Conservation (phyloP, 2,797 vertebrate genomes). For the Anisognathus igniventris region DNA sequence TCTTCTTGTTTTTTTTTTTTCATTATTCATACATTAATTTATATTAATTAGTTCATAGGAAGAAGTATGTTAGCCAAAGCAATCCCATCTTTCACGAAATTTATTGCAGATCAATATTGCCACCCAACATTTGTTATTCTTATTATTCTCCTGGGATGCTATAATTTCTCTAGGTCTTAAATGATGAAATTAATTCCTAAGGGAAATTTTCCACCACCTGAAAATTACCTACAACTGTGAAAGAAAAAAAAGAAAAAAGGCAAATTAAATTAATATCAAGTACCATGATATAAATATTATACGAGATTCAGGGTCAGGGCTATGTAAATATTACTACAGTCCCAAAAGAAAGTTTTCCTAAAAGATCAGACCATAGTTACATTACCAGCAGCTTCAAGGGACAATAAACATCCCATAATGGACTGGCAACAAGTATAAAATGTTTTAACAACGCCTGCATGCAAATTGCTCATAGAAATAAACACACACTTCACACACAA, state of each 20-base stretch:
- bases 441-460: background rate
- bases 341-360: no score
- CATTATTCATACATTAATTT: background rate
- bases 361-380: no score
- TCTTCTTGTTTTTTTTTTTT: background rate
- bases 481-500: background rate
- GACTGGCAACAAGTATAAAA: background rate
- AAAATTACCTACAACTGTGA: constrained; percentile 52
- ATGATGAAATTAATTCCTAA: constrained; percentile 50
- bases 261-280: background rate
- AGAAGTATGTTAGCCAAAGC: background rate
- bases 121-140: background rate
- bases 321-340: no score
- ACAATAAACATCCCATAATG: background rate
- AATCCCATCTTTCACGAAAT: background rate
- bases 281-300: background rate
- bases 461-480: background rate
- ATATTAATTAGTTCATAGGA: background rate
- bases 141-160: constrained; percentile 41
- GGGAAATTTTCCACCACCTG: constrained; percentile 73
- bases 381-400: background rate
- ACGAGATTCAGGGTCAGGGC: background rate
- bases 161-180: constrained; percentile 62
- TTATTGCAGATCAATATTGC: background rate
- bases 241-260: background rate